Evolutionary conservation across 2,888 invertebrate genomes (phyloP).

Genomic region (Coenonympha glycerion): DNA sequence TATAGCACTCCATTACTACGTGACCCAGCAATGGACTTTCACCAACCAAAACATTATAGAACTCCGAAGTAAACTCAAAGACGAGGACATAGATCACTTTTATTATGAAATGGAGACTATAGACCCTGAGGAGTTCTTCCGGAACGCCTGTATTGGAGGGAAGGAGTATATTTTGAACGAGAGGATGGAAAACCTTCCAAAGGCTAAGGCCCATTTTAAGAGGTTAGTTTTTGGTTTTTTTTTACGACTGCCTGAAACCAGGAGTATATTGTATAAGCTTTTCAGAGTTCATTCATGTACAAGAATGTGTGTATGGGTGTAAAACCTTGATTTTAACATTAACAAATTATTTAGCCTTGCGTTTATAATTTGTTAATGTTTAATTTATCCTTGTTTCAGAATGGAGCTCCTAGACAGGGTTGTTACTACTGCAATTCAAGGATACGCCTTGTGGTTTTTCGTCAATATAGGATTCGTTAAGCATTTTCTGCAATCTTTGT

Average conservation of each 20-base stretch:
- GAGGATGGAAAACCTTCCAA: conserved; percentile 72
- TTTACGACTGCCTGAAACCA: no score
- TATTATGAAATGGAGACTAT: conserved; percentile 75
- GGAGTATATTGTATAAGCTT: no score
- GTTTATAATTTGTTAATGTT: no score
- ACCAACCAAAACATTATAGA: conserved; percentile 76
- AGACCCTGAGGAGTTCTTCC: conserved; percentile 69
- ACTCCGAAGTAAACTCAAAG: conserved; percentile 68
- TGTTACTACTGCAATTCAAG: not conserved
- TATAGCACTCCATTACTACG: conserved; percentile 82
- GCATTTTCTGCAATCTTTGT: not conserved
- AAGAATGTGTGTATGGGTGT: no score
- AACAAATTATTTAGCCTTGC: no score
- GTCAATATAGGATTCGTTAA: conserved; percentile 14
- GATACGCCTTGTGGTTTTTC: conserved; percentile 10
- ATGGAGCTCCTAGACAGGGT: conserved; percentile 18
- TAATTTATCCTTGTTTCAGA: no score
- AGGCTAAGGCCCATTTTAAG: conserved; percentile 63
- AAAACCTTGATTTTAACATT: no score
- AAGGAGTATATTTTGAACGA: conserved; percentile 81
- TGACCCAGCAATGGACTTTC: conserved; percentile 86
- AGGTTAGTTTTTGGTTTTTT: conserved; percentile 53
- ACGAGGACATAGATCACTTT: conserved; percentile 72
- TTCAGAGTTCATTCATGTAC: no score
- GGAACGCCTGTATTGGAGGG: conserved; percentile 77